Percentiles rank a stretch among this genome's conserved stretches.
These are phyloP conservation scores for Brachystomella parvula DNA, from an alignment of 1,140 invertebrate genomes.

Conservation along the genomic window DNA sequence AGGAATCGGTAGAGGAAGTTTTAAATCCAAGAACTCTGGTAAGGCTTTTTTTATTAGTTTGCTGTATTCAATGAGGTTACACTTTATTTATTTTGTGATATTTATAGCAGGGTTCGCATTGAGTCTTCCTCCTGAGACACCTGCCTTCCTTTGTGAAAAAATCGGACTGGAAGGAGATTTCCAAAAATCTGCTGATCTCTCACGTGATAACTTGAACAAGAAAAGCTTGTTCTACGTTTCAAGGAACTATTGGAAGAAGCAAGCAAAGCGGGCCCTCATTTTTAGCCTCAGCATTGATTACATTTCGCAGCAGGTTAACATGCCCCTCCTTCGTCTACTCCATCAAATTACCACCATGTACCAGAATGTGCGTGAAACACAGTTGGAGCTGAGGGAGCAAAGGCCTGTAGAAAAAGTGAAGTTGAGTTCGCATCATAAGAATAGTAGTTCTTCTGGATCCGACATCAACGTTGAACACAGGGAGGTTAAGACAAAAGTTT, in stretches of 20 bases:
- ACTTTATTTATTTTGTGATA: background rate
- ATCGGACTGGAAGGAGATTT: slow-evolving; percentile 80
- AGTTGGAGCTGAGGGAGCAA: slow-evolving; percentile 67
- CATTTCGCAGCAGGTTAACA: slow-evolving; percentile 87
- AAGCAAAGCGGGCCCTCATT: slow-evolving; percentile 78
- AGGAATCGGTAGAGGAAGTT: slow-evolving; percentile 48
- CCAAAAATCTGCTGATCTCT: slow-evolving; percentile 80
- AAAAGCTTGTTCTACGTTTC: slow-evolving; percentile 76
- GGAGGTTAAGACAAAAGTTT: background rate
- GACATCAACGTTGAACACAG: slow-evolving; percentile 17
- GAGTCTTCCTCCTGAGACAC: slow-evolving; percentile 65
- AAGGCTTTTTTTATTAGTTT: background rate
- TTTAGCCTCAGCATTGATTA: slow-evolving; percentile 77
- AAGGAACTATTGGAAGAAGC: slow-evolving; percentile 75
- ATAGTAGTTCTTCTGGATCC: slow-evolving; percentile 29
- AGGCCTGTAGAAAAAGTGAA: slow-evolving; percentile 54
- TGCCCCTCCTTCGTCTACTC: slow-evolving; percentile 82
- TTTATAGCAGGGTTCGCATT: slow-evolving; percentile 40
- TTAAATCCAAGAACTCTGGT: slow-evolving; percentile 35
- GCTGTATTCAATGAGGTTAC: background rate
- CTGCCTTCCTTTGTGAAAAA: slow-evolving; percentile 85
- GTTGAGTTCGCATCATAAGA: slow-evolving; percentile 38
- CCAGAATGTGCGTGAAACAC: slow-evolving; percentile 90
- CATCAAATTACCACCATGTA: slow-evolving; percentile 98
- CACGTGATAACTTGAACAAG: slow-evolving; percentile 72